A percentile compares a stretch with the other conserved stretches of the same genome.
These are phyloP conservation scores for Asteroscopus sphinx DNA, from an alignment of 2,888 invertebrate species.

Conservation along the genomic window DNA sequence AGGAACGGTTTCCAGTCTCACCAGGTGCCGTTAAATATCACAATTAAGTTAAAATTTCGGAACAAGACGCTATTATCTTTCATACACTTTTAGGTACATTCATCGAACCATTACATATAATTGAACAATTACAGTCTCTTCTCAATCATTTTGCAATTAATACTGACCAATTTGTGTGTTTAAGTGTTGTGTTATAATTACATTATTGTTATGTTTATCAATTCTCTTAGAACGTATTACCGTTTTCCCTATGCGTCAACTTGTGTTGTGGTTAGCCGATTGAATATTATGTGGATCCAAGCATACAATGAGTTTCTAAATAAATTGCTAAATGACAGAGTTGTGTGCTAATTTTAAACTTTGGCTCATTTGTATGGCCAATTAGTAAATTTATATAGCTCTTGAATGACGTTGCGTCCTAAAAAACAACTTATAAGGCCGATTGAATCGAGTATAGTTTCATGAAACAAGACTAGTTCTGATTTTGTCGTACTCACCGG, in stretches of 20 bases:
- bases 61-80: not conserved
- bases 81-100: not conserved
- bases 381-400: too few species aligned
- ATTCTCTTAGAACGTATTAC: not conserved
- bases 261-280: not conserved
- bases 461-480: too few species aligned
- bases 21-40: not conserved
- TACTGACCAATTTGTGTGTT: slow-evolving; percentile 12
- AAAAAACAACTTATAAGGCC: too few species aligned
- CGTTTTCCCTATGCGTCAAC: slow-evolving; percentile 34
- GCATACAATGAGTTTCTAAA: too few species aligned
- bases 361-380: not conserved
- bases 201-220: not conserved
- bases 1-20: not conserved
- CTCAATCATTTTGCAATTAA: slow-evolving; percentile 2
- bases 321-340: too few species aligned
- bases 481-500: too few species aligned
- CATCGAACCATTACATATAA: not conserved
- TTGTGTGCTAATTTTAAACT: not conserved
- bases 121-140: slow-evolving; percentile 3
- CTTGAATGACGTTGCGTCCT: too few species aligned
- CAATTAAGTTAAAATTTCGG: not conserved
- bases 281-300: not conserved
- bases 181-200: not conserved
- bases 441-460: too few species aligned